phyloP scores from a whole-genome alignment of 53 echinoderm and acorn worm species.

The Luidia sarsii region DNA sequence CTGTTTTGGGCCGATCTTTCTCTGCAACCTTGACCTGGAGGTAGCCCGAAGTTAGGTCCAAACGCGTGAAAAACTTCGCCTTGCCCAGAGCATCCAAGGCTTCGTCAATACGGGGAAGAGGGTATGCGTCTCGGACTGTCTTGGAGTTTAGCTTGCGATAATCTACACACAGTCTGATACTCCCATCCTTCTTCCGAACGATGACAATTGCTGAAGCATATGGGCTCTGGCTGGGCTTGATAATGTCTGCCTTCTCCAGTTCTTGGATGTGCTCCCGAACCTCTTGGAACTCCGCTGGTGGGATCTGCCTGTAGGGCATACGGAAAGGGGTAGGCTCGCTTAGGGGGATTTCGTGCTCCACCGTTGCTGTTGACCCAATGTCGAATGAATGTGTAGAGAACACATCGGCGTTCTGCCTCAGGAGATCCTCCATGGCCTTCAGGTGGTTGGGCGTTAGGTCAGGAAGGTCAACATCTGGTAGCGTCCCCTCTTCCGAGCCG shows the following conservation, averaged over 20 bases:
- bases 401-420: neutral
- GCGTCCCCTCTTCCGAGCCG: no score
- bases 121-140: slow-evolving; percentile 1
- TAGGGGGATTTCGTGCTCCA: neutral
- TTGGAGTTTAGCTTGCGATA: slow-evolving; percentile 2
- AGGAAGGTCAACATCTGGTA: no score
- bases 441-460: neutral
- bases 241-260: neutral
- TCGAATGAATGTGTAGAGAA: neutral
- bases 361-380: neutral
- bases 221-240: slow-evolving; percentile 17
- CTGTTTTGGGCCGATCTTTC: slow-evolving; percentile 33
- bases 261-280: slow-evolving; percentile 16
- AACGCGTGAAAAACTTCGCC: slow-evolving; percentile 40
- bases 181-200: slow-evolving; percentile 10
- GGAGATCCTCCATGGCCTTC: neutral
- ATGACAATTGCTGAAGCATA: slow-evolving; percentile 28
- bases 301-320: neutral
- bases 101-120: slow-evolving; percentile 2
- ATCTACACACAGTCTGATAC: slow-evolving; percentile 21
- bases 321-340: neutral
- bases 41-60: slow-evolving; percentile 37
- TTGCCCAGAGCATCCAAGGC: slow-evolving; percentile 25
- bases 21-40: no score
- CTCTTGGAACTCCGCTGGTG: slow-evolving; percentile 8